Evolutionary conservation across 2,113 vertebrate species (phyloP).

Genomic region (Muscicapa adusta): DNA sequence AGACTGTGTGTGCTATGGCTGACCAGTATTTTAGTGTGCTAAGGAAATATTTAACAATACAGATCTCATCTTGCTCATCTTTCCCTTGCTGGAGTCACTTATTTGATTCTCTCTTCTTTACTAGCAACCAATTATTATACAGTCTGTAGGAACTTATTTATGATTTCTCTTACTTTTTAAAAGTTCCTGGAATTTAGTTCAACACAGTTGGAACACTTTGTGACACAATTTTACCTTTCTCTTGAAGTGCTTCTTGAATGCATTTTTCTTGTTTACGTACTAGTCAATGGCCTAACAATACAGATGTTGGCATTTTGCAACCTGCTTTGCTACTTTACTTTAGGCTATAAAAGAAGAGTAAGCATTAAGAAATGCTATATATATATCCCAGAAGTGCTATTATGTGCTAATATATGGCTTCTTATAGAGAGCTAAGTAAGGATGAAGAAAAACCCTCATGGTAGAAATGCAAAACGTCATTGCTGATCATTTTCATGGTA

Average conservation of each 20-base stretch:
- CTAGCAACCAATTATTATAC: not conserved
- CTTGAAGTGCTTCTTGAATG: not conserved
- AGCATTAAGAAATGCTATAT: not conserved
- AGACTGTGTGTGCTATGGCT: not conserved
- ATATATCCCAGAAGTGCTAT: not conserved
- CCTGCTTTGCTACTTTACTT: not conserved
- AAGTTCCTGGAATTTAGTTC: not conserved
- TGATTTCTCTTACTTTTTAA: not conserved
- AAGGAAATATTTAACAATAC: not conserved
- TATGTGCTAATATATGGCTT: not conserved
- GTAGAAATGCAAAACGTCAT: not conserved
- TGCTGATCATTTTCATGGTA: not conserved
- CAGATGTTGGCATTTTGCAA: constrained; percentile 6
- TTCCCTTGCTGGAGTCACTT: not conserved
- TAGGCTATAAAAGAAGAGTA: not conserved
- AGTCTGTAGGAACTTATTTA: not conserved
- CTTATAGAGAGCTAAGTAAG: not conserved
- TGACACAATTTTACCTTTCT: not conserved
- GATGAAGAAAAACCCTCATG: not conserved
- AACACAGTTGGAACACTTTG: not conserved
- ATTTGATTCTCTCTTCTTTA: not conserved
- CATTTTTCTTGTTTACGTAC: not conserved
- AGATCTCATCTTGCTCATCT: not conserved
- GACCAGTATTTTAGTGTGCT: not conserved
- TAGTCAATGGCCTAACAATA: not conserved